These are phyloP conservation scores for Mystacornis crossleyi DNA, from an alignment of 2,113 vertebrate genomes.

Conservation along the genomic window DNA sequence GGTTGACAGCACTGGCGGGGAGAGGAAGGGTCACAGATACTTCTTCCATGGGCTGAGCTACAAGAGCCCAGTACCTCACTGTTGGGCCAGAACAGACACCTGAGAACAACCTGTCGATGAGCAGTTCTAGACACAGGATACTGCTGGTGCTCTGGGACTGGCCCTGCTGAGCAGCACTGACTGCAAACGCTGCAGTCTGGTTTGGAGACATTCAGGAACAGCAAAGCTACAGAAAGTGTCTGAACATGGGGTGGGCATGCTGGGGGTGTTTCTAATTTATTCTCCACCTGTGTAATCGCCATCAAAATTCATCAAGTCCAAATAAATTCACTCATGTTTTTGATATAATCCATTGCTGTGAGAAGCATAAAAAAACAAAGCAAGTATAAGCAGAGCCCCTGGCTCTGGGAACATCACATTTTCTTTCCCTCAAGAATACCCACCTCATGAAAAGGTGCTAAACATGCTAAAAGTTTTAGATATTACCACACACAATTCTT, in stretches of 20 bases:
- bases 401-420: neutral
- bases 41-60: neutral
- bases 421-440: neutral
- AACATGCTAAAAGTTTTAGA: neutral
- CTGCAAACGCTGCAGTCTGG: neutral
- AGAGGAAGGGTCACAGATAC: neutral
- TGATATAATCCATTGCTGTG: neutral
- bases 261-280: neutral
- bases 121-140: neutral
- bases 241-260: accelerated
- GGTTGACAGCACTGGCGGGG: neutral
- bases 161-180: neutral
- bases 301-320: neutral
- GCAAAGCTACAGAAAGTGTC: neutral
- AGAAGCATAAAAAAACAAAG: neutral
- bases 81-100: neutral
- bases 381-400: neutral
- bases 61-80: neutral
- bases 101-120: neutral
- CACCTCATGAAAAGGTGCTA: neutral
- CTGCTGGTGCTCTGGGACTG: neutral
- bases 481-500: neutral
- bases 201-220: neutral
- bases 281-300: neutral
- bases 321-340: neutral